Evolutionary conservation across 2,113 vertebrate species (phyloP).

Genomic region (Clupea harengus): DNA sequence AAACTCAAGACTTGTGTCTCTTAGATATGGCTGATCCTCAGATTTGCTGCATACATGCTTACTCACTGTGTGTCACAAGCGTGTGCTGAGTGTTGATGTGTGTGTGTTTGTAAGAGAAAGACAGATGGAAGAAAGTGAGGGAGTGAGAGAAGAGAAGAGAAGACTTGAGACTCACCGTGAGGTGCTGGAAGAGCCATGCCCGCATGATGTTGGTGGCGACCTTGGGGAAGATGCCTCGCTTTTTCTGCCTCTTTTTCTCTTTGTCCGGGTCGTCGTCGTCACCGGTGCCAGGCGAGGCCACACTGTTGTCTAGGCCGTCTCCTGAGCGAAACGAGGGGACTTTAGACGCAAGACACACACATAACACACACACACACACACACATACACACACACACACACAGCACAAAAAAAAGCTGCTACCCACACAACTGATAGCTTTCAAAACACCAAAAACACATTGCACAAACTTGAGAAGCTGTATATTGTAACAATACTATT

Average conservation of each 20-base stretch:
- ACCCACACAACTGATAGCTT: constrained; percentile 16
- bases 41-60: not conserved
- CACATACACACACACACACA: constrained; percentile 61
- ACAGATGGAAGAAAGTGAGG: not conserved
- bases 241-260: constrained; percentile 99
- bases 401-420: constrained; percentile 4
- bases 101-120: not conserved
- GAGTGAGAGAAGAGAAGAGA: not conserved
- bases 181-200: constrained; percentile 99
- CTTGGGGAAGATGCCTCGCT: constrained; percentile 98
- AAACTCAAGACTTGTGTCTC: not conserved
- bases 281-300: constrained; percentile 97
- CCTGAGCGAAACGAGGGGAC: constrained; percentile 77
- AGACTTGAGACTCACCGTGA: constrained; percentile 85
- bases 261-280: constrained; percentile 98
- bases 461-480: not conserved
- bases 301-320: constrained; percentile 99
- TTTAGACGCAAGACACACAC: constrained; percentile 57
- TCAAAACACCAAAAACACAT: constrained; percentile 6
- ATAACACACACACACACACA: constrained; percentile 45
- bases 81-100: not conserved
- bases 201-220: constrained; percentile 99
- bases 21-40: not conserved
- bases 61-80: not conserved
- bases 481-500: not conserved